phyloP scores from a whole-genome alignment of 35 echinoderm and acorn worm species.

The Chiridota heheva region DNA sequence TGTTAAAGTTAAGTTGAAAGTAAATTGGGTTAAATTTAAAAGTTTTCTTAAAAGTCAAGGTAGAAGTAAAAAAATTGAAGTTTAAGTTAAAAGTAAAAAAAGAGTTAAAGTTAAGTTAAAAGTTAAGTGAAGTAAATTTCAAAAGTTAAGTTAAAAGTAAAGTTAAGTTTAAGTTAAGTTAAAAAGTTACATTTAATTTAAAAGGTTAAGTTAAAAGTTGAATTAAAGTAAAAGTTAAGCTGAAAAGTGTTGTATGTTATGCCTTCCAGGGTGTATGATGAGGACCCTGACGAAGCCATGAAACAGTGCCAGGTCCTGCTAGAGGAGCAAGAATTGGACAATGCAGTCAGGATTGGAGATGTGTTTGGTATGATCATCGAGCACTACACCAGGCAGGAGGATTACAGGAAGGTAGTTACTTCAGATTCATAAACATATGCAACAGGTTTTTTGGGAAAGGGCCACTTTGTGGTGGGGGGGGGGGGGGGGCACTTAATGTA shows the following conservation, averaged over 20 bases:
- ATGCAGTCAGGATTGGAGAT: conserved; percentile 88
- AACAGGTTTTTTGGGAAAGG: too few relatives aligned
- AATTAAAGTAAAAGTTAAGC: background rate
- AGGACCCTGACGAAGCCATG: conserved; percentile 93
- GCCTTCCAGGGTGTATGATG: conserved; percentile 73
- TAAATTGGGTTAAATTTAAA: too few relatives aligned
- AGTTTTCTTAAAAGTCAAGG: too few relatives aligned
- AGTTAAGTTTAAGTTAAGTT: too few relatives aligned
- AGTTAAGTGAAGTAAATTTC: too few relatives aligned
- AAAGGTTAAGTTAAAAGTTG: background rate
- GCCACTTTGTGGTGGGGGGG: background rate
- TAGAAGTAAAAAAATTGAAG: too few relatives aligned
- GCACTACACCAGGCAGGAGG: conserved; percentile 94
- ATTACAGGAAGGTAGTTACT: conserved; percentile 78
- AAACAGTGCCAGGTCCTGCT: conserved; percentile 85
- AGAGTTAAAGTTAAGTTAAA: too few relatives aligned
- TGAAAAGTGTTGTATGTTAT: background rate
- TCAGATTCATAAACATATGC: background rate
- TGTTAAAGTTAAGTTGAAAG: too few relatives aligned
- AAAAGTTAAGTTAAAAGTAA: too few relatives aligned
- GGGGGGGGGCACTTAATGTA: background rate
- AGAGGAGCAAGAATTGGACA: conserved; percentile 86
- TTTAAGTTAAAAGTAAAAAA: too few relatives aligned
- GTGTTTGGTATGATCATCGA: conserved; percentile 98
- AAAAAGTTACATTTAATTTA: background rate